Evolutionary conservation across 1,140 invertebrate species (phyloP).

Genomic region (Bactericera cockerelli): DNA sequence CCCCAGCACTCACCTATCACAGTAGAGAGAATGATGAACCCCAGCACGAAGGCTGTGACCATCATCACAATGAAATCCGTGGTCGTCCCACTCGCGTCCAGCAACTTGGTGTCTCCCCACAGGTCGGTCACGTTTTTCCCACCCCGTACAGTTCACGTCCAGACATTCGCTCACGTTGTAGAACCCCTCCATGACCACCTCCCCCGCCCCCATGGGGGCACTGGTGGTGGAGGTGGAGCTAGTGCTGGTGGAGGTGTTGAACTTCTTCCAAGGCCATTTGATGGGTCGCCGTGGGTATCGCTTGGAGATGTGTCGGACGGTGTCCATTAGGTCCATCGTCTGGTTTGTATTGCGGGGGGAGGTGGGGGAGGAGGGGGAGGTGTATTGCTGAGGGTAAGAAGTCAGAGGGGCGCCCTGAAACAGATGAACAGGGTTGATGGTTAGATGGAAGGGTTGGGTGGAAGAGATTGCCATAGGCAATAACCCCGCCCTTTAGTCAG

Average conservation of each 20-base stretch:
- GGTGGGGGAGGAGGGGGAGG: no score
- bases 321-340: not conserved
- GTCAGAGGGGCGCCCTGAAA: no score
- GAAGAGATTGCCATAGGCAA: no score
- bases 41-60: not conserved
- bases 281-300: not conserved
- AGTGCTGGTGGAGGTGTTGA: not conserved
- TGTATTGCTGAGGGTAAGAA: no score
- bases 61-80: not conserved
- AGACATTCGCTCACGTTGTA: constrained; percentile 4
- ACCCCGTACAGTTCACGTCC: not conserved
- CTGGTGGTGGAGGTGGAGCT: not conserved
- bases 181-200: not conserved
- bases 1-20: constrained; percentile 4
- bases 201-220: not conserved
- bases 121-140: not conserved
- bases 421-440: no score
- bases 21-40: constrained; percentile 2
- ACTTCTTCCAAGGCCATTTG: constrained; percentile 8
- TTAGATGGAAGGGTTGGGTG: no score
- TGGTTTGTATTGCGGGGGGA: no score
- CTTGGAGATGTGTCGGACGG: not conserved
- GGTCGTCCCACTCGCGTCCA: not conserved
- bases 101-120: not conserved
- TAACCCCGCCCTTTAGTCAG: no score